phyloP scores from a whole-genome alignment of 2,797 vertebrate genomes.

The Rhadinocentrus ornatus region DNA sequence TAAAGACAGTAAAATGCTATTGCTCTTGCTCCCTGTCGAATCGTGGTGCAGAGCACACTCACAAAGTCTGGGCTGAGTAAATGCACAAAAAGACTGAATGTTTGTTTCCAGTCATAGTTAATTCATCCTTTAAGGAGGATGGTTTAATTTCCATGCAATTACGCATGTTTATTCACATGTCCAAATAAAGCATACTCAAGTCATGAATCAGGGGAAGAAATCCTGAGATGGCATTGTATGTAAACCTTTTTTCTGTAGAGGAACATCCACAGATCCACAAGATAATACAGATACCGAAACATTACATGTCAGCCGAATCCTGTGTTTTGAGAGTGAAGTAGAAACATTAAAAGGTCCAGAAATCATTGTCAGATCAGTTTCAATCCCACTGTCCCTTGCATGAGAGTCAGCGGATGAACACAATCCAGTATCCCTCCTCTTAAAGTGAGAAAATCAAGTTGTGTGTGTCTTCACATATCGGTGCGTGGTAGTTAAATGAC shows the following conservation, averaged over 20 bases:
- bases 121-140: not conserved
- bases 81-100: not conserved
- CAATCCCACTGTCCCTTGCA: too few relatives aligned
- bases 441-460: not conserved
- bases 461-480: not conserved
- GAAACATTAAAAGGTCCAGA: not conserved
- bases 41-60: not conserved
- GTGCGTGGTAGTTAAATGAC: not conserved
- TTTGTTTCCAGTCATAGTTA: not conserved
- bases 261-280: not conserved
- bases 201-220: not conserved
- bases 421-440: too few relatives aligned
- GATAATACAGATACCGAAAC: not conserved
- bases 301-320: not conserved
- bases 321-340: not conserved
- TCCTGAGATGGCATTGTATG: not conserved
- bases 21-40: not conserved
- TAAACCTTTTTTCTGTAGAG: not conserved
- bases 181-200: not conserved
- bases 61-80: not conserved
- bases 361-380: too few relatives aligned
- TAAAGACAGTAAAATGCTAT: not conserved
- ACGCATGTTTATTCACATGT: not conserved
- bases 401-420: too few relatives aligned
- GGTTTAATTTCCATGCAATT: not conserved